Evolutionary conservation across 2,113 vertebrate genomes (phyloP).

Genomic region (Vicugna pacos): DNA sequence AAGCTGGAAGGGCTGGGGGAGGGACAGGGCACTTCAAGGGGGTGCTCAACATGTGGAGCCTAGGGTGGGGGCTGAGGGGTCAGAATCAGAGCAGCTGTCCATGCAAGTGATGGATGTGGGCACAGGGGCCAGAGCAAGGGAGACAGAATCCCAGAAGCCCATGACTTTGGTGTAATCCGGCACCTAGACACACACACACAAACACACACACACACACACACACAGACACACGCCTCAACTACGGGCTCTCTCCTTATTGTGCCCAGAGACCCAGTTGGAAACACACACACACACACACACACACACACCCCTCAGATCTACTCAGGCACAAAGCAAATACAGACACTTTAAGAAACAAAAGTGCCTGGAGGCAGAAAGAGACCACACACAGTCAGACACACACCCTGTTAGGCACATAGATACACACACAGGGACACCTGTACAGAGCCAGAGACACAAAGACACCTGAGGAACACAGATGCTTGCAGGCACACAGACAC

Average conservation of each 20-base stretch:
- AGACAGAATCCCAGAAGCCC: background rate
- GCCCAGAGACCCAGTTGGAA: background rate
- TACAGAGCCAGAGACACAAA: constrained; percentile 20
- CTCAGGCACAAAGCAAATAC: background rate
- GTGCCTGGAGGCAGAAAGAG: background rate
- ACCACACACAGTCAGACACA: background rate
- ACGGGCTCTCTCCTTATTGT: background rate
- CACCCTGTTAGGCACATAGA: background rate
- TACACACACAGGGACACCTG: background rate
- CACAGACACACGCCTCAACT: background rate
- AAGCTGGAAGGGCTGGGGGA: background rate
- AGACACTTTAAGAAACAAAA: background rate
- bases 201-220: no score
- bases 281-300: background rate
- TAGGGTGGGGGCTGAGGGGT: background rate
- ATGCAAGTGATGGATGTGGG: background rate
- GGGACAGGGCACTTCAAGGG: background rate
- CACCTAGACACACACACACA: background rate
- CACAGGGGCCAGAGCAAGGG: background rate
- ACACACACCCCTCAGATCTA: background rate
- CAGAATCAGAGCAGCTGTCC: background rate
- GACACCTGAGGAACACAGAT: background rate
- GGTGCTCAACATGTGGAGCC: background rate
- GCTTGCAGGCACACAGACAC: background rate
- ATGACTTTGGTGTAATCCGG: background rate